phyloP scores from a whole-genome alignment of 1,140 invertebrate species.

The Elysia chlorotica region DNA sequence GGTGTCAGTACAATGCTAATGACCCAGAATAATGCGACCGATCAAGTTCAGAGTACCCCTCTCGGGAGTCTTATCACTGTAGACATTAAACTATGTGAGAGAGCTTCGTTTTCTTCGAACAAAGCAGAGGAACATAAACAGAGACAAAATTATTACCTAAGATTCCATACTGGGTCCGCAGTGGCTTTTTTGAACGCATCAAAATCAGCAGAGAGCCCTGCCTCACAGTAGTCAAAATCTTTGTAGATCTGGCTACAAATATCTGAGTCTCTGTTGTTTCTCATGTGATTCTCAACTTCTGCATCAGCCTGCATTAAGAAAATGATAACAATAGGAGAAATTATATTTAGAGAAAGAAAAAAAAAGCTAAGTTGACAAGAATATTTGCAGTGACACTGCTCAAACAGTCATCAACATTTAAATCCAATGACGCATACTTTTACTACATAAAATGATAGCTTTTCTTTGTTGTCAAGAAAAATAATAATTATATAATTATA shows the following conservation, averaged over 20 bases:
- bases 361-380: not conserved
- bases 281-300: conserved; percentile 47
- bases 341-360: not conserved
- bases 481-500: too few species aligned
- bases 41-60: too few species aligned
- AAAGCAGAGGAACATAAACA: too few species aligned
- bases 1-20: too few species aligned
- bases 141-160: too few species aligned
- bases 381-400: not conserved
- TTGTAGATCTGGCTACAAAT: conserved; percentile 43
- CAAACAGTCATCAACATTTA: not conserved
- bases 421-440: not conserved
- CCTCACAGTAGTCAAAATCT: conserved; percentile 49
- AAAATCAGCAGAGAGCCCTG: conserved; percentile 39
- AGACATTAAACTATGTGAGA: too few species aligned
- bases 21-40: too few species aligned
- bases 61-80: too few species aligned
- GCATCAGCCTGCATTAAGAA: conserved; percentile 30
- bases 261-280: conserved; percentile 34
- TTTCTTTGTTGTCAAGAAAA: too few species aligned
- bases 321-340: not conserved
- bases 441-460: not conserved
- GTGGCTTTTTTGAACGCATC: conserved; percentile 49
- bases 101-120: too few species aligned
- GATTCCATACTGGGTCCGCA: conserved; percentile 52